Conservation (phyloP, 2,888 invertebrate genomes). For the Scaptomyza reducta region DNA sequence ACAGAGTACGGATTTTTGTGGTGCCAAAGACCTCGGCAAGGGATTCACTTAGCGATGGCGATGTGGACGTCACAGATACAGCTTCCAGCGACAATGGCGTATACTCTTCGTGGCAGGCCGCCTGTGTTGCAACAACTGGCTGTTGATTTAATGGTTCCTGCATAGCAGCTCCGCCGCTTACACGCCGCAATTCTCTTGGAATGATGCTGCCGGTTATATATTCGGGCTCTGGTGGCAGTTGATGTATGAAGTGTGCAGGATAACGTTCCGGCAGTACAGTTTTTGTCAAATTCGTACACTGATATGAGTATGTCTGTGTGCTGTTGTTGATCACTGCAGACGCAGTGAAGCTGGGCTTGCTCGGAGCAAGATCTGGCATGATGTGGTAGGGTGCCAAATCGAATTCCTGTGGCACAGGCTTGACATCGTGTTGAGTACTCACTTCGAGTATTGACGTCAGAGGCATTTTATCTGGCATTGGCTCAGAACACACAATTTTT, state of each 20-base stretch:
- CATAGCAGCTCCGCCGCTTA: not conserved
- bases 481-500: not conserved
- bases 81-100: slow-evolving; percentile 11
- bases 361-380: not conserved
- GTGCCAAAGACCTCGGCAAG: slow-evolving; percentile 73
- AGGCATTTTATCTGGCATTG: not conserved
- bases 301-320: slow-evolving; percentile 18
- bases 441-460: not conserved
- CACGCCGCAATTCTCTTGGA: slow-evolving; percentile 5
- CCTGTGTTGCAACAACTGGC: not conserved
- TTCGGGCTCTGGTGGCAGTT: slow-evolving; percentile 51
- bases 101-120: not conserved
- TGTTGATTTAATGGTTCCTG: not conserved
- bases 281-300: slow-evolving; percentile 24
- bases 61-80: slow-evolving; percentile 31
- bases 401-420: not conserved
- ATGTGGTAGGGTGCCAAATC: no score
- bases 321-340: not conserved
- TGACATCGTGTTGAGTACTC: not conserved
- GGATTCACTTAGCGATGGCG: slow-evolving; percentile 76
- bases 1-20: slow-evolving; percentile 58
- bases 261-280: slow-evolving; percentile 64
- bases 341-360: not conserved
- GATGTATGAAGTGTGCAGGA: slow-evolving; percentile 75
- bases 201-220: not conserved